A percentile compares a stretch with the other conserved stretches of the same genome.
phyloP scores from a whole-genome alignment of 2,888 invertebrate species.

The Hemithea aestivaria region DNA sequence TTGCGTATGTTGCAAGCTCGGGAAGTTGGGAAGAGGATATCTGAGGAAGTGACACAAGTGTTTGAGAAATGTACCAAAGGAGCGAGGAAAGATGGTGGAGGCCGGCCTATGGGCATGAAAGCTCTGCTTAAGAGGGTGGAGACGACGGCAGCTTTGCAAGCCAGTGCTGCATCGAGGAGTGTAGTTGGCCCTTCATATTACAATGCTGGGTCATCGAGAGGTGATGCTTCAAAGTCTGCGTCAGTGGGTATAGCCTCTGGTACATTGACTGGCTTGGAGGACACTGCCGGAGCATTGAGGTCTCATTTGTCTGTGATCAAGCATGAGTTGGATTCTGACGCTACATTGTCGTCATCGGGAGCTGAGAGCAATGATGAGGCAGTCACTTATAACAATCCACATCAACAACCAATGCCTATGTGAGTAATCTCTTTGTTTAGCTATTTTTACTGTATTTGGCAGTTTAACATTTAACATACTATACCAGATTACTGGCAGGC shows the following conservation, averaged over 20 bases:
- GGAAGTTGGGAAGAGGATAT: slow-evolving; percentile 86
- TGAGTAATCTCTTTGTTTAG: slow-evolving; percentile 73
- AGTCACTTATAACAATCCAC: slow-evolving; percentile 86
- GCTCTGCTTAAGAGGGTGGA: slow-evolving; percentile 66
- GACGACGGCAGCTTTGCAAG: slow-evolving; percentile 64
- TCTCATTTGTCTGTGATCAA: slow-evolving; percentile 87
- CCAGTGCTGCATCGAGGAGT: slow-evolving; percentile 58
- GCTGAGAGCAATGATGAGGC: slow-evolving; percentile 96
- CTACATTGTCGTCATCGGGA: slow-evolving; percentile 95
- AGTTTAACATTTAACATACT: too few species aligned
- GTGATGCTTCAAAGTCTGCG: slow-evolving; percentile 86
- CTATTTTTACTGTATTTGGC: background rate
- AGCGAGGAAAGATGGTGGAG: slow-evolving; percentile 79
- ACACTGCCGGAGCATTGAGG: slow-evolving; percentile 85
- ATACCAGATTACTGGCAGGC: too few species aligned
- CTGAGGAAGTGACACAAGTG: slow-evolving; percentile 84
- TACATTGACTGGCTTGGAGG: slow-evolving; percentile 84
- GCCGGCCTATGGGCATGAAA: slow-evolving; percentile 64
- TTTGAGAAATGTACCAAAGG: slow-evolving; percentile 86
- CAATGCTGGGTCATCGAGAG: slow-evolving; percentile 82
- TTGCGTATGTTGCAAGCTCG: slow-evolving; percentile 87
- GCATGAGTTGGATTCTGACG: slow-evolving; percentile 92
- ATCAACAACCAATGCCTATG: slow-evolving; percentile 88
- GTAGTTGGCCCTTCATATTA: slow-evolving; percentile 63
- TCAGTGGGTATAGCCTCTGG: slow-evolving; percentile 77